Conservation (phyloP, 2,113 vertebrate species). For the Todiramphus saurophagus region DNA sequence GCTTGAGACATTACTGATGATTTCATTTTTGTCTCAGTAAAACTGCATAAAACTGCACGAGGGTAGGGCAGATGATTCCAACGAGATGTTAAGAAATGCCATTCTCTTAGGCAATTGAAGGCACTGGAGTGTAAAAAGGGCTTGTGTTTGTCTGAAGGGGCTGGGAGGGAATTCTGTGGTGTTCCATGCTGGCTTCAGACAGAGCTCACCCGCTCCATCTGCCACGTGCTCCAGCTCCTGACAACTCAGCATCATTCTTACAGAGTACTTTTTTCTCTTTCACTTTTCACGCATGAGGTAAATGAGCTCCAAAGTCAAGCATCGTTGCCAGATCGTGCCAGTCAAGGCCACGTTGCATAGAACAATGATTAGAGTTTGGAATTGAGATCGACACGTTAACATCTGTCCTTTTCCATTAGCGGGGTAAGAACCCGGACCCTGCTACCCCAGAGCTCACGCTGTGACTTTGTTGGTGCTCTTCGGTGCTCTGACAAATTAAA, state of each 20-base stretch:
- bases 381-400: neutral
- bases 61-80: neutral
- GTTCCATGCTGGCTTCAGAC: neutral
- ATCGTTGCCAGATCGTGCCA: neutral
- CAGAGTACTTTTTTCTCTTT: neutral
- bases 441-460: neutral
- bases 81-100: slow-evolving; percentile 1
- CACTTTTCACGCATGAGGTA: neutral
- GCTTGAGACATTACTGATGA: neutral
- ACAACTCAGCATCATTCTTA: neutral
- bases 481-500: neutral
- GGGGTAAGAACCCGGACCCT: neutral
- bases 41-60: neutral
- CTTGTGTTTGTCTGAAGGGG: neutral
- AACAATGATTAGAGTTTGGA: neutral
- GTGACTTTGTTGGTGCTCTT: neutral
- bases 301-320: neutral
- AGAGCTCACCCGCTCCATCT: neutral
- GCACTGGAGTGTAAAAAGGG: neutral
- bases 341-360: neutral
- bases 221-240: neutral
- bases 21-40: neutral
- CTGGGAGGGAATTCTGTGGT: neutral
- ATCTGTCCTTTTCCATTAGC: neutral
- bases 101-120: neutral